Evolutionary conservation across 2,888 invertebrate genomes (phyloP).

Genomic region (Dasysyrphus albostriatus): DNA sequence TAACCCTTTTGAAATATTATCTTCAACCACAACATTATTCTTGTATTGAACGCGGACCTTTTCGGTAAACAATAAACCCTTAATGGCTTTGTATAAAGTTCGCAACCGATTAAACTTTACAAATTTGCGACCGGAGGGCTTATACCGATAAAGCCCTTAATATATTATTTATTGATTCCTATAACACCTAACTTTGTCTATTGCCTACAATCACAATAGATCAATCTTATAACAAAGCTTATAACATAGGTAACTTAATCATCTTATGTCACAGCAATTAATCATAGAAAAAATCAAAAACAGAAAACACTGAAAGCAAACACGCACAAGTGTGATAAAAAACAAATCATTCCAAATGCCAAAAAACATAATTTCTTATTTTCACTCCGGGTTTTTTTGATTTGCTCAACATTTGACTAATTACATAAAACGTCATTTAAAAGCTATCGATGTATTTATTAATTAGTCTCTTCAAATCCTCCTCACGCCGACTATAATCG

Average conservation of each 20-base stretch:
- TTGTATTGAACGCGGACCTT: neutral
- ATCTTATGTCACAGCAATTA: constrained; percentile 48
- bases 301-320: neutral
- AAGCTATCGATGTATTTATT: constrained; percentile 49
- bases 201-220: neutral
- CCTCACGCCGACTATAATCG: constrained; percentile 34
- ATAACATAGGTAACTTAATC: neutral
- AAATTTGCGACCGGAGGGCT: neutral
- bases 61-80: neutral
- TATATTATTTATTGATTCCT: neutral
- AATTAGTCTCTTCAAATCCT: constrained; percentile 33
- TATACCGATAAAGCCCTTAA: neutral
- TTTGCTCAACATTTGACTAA: constrained; percentile 28
- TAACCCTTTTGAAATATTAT: neutral
- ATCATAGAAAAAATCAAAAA: constrained; percentile 32
- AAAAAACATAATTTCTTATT: constrained; percentile 13
- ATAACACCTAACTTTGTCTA: neutral
- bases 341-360: constrained; percentile 22
- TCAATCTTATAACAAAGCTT: neutral
- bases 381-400: constrained; percentile 5
- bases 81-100: neutral
- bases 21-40: neutral
- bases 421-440: constrained; percentile 35
- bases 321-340: constrained; percentile 16
- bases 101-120: neutral